Evolutionary conservation across 92 coral and sea anemone genomes (phyloP), one percentile per base, ranked within the genome.

Genomic region (Siderastrea siderea): DNA sequence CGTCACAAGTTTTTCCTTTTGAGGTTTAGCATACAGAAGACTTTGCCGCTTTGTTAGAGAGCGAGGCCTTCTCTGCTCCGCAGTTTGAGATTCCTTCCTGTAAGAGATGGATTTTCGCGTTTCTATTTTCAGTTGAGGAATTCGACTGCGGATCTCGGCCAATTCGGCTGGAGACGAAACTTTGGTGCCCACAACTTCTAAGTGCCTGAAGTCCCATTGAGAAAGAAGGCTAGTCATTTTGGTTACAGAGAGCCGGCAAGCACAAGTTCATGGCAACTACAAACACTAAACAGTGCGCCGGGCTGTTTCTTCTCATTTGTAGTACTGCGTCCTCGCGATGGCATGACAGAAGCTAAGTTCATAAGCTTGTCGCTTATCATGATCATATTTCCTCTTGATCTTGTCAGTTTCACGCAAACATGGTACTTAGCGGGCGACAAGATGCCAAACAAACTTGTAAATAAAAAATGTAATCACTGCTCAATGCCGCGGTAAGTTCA

Each of bases 151-250:
- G 60, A 86, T 85, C 62, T 85, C 87, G 66, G 61, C 85, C 51
- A 86, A 85, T 26, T 88, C 94, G 45, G 38, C 47, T 2, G 91
- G 71, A 72, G 80, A 53, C 3, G 84, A 87, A 65, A 47, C 86
- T 45, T 71, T 79, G 9, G 76, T 74, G 68, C 98, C 98, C 0
- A 79, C 86, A 5, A 95, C 84, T 80, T 95, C 98, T 64, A 95
- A 79, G 74, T 91, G 93, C 62, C 81, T 69, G 60, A 88, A 90
- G 73, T 87, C 77, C 96, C 98, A 95, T 26, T 54, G 95, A 85
- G 74, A 66, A 85, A 59, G 26, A 7, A 47, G 11, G 67, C 82
- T 58, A 52, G 74, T 11, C 87, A 73, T 84, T 52, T 50, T 84
- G 13, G 52, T 61, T 10, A 8, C 3, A 47, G 60, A 47, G 19